Evolutionary conservation across 2,797 vertebrate genomes (phyloP).

Genomic region (Botia kubotai): DNA sequence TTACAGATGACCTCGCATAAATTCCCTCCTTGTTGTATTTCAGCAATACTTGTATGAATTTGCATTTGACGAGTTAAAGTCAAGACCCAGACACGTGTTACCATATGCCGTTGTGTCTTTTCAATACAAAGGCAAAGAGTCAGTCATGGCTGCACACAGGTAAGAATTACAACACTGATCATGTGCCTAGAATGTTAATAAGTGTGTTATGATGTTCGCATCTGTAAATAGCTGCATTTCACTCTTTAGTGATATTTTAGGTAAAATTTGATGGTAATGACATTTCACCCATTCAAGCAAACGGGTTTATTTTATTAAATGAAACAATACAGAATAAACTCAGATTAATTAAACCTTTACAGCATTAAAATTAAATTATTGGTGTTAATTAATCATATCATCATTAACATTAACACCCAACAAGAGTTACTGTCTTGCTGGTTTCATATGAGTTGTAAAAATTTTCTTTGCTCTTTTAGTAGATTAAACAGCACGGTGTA

Average conservation of each 20-base stretch:
- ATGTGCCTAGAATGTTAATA: no score
- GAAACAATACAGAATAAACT: no score
- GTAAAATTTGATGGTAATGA: no score
- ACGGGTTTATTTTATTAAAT: no score
- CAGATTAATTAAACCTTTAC: not conserved
- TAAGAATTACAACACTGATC: slow-evolving; percentile 62
- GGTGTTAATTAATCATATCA: not conserved
- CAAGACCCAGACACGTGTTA: slow-evolving; percentile 91
- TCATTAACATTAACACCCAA: not conserved
- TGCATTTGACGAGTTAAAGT: slow-evolving; percentile 89
- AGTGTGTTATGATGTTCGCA: not conserved
- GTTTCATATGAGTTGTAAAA: not conserved
- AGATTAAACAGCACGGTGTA: slow-evolving; percentile 75
- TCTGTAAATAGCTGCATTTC: no score
- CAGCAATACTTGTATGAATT: slow-evolving; percentile 99
- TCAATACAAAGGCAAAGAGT: slow-evolving; percentile 87
- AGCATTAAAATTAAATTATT: not conserved
- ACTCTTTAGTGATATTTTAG: no score
- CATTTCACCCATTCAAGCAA: no score
- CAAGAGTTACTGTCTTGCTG: no score
- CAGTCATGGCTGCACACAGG: slow-evolving; percentile 81
- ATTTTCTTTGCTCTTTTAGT: slow-evolving; percentile 42
- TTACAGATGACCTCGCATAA: not conserved
- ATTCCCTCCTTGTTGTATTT: slow-evolving; percentile 32
- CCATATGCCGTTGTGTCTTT: slow-evolving; percentile 96